Evolutionary conservation across 1,140 invertebrate genomes (phyloP), one percentile per base, ranked within the genome.

Genomic region (Drosophila erecta): DNA sequence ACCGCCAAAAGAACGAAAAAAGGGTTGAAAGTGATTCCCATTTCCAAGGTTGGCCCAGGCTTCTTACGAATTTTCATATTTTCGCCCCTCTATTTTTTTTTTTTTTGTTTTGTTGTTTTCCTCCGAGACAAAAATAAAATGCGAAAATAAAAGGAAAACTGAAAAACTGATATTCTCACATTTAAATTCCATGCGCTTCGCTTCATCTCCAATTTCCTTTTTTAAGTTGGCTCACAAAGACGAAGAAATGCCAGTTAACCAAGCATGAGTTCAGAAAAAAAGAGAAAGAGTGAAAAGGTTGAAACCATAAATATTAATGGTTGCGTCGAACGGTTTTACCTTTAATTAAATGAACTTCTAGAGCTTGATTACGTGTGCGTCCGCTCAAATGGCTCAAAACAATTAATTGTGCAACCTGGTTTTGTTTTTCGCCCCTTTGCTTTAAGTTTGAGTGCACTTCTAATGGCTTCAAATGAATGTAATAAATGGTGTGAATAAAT

Each of bases 121-220:
- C 20, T 44, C 2, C 15, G 15, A 38, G 5, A 27, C 4, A 22
- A n/a, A 70, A 33, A 8, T 30, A 30, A 46, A 67, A 54, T 47
- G 37, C 49, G 24, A 56, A 49, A 49, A 33, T 47, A 20, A 61
- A 50, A 64, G 27, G 37, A 67, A 64, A 67, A 64, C 37, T 65
- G 41, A 81, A 76, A 59, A 67, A 67, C 37, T 65, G 35, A 81
- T 70, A 66, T 55, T 81, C 69, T 77, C 61, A 67, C 69, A 81
- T 81, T 81, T 74, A 74, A 78, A 81, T 83, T 83, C 72, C 60
- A 46, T 73, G 57, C 73, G 73, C 60, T 76, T 73, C 54, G 72
- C 47, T 59, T 59, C 55, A 78, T 65, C 75, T 79, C 74, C 56
- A 79, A 75, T 75, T 75, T 75, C 70, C 74, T 77, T 81, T 72